Evolutionary conservation across 2,888 invertebrate species (phyloP).

Genomic region (Andrena hattorfiana): DNA sequence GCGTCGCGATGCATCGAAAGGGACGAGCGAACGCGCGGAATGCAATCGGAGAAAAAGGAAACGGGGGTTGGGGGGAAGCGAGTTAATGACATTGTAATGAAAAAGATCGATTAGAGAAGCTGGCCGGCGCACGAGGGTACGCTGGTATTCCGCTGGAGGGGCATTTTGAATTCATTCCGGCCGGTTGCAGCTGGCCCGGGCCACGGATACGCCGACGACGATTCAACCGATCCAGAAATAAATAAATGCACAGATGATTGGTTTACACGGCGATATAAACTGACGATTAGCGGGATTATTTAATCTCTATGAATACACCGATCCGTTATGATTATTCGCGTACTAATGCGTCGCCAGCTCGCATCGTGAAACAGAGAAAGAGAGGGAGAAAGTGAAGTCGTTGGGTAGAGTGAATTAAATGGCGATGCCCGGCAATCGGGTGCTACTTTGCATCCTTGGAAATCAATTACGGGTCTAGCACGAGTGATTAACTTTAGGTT

Average conservation of each 20-base stretch:
- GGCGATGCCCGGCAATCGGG: conserved; percentile 19
- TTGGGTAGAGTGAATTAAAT: conserved; percentile 3
- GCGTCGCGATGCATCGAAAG: conserved; percentile 43
- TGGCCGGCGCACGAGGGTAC: conserved; percentile 4
- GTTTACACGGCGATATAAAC: conserved; percentile 60
- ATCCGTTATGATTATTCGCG: conserved; percentile 63
- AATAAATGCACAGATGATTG: conserved; percentile 56
- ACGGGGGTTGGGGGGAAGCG: conserved; percentile 12
- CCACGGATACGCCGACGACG: neutral
- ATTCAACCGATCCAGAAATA: conserved; percentile 45
- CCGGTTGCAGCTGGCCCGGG: conserved; percentile 4
- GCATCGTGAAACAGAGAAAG: neutral
- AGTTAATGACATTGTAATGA: conserved; percentile 69
- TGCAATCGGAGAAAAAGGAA: conserved; percentile 60
- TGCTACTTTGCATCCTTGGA: conserved; percentile 45
- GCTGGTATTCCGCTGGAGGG: conserved; percentile 47
- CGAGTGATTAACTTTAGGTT: conserved; percentile 58
- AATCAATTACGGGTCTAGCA: conserved; percentile 50
- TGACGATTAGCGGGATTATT: conserved; percentile 64
- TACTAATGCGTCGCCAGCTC: conserved; percentile 15
- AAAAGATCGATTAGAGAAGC: conserved; percentile 63
- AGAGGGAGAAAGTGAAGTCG: neutral
- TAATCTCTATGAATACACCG: conserved; percentile 59
- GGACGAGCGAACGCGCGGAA: conserved; percentile 29
- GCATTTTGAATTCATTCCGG: conserved; percentile 54